Base-by-base conservation (phyloP, 2,113 vertebrate genomes). In the Chaetodon auriga region DNA sequence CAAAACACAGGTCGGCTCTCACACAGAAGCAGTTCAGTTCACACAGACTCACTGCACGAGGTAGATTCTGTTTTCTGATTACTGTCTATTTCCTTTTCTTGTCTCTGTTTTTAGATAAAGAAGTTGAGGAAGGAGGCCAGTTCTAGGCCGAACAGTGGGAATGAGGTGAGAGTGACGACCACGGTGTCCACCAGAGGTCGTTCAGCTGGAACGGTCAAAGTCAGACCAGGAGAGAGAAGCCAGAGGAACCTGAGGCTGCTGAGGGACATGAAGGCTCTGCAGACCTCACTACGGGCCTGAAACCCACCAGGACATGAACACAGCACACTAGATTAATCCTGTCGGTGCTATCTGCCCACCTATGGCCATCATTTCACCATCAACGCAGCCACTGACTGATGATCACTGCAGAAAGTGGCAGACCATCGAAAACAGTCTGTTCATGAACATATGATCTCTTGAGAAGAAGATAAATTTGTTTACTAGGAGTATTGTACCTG, bases 251-350 rank as follows among this genome's bases (percentile, higher is more conserved):
- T 99, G 75, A 95, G 93, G 84, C 90, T 99, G 90, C 82, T 99
- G 84, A 96, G 95, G 83, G 98, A 99, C 75, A 97, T 99, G 98
- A 97, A 96, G 83, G 96, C 95, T 78, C 95, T 99, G 89, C 97
- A 98, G 95, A 97, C 90, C 21, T 98, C 97, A 0, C 92, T 99
- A 35, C 94, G 93, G 85, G 95, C 79, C 91, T 89, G 95, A 95
- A 70, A 45, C 45, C 25, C 48, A 94, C 89, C 71, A 51, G 94
- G 79, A 92, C 51, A 23, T 3, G 7, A 58, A 68, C 25, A 38
- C 54, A 35, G 7, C 16, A 48, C 35, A 15, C 36, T 18, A 18
- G 14, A 5, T 70, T 75, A 2, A 61, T 53, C 15, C 55, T 65
- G 19, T 49, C 68, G 51, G 49, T 80, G 74, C 84, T 84, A 0